These are phyloP conservation scores for Coracopsis vasa DNA, from an alignment of 2,113 vertebrate genomes.

Conservation along the genomic window DNA sequence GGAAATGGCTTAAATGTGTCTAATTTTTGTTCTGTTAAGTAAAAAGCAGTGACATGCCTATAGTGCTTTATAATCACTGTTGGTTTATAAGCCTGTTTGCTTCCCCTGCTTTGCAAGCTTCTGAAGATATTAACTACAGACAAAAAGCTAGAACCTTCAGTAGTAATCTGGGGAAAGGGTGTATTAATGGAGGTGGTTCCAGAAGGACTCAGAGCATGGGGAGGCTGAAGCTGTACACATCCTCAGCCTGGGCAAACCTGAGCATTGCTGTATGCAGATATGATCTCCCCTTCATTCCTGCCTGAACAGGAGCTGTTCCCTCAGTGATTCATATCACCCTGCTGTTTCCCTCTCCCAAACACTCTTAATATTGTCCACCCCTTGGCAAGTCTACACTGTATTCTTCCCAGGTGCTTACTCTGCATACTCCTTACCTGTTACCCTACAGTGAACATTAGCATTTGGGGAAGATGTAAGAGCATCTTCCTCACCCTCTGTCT, in stretches of 20 bases:
- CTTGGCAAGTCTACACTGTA: fast-evolving
- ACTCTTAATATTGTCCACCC: not conserved
- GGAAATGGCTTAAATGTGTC: not conserved
- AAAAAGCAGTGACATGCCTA: not conserved
- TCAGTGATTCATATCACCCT: not conserved
- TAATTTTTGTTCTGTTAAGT: not conserved
- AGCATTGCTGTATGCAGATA: not conserved
- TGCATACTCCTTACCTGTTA: not conserved
- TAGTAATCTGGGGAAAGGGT: not conserved
- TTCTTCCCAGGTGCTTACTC: not conserved
- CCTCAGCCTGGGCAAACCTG: not conserved
- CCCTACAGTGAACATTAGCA: not conserved
- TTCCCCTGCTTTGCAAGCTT: not conserved
- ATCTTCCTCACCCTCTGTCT: not conserved
- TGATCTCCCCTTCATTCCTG: not conserved
- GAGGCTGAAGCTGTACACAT: not conserved
- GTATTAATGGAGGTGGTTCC: not conserved
- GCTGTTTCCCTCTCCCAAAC: not conserved
- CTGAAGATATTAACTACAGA: not conserved
- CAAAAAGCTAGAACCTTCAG: not conserved
- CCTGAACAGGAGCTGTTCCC: not conserved
- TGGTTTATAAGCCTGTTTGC: not conserved
- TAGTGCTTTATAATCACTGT: not conserved
- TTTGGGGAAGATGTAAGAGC: not conserved
- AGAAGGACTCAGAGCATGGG: not conserved